phyloP scores from a whole-genome alignment of 2,797 vertebrate species.

The Sciurus vulgaris region DNA sequence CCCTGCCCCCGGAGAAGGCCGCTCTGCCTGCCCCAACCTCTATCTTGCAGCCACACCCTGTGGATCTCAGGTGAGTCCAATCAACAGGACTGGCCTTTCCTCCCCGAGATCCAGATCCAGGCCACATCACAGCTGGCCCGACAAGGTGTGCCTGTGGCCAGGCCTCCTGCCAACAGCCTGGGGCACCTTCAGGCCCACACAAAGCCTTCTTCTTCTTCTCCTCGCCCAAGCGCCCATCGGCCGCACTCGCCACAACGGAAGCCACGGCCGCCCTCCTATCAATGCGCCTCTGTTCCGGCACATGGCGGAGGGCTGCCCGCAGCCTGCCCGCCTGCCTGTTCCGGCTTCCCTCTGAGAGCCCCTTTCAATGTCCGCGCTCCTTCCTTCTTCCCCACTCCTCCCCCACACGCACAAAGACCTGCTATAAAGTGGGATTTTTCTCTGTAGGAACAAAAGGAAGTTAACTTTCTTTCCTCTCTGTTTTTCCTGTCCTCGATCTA shows the following conservation, averaged over 20 bases:
- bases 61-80: neutral
- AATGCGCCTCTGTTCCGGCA: conserved; percentile 84
- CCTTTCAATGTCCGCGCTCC: conserved; percentile 75
- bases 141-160: conserved; percentile 5
- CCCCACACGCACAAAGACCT: conserved; percentile 80
- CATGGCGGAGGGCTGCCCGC: conserved; percentile 71
- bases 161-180: neutral
- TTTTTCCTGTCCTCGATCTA: conserved; percentile 72
- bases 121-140: neutral
- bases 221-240: conserved; percentile 76
- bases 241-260: conserved; percentile 80
- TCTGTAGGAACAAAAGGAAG: conserved; percentile 79
- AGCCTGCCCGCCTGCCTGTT: conserved; percentile 66
- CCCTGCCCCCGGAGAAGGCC: neutral
- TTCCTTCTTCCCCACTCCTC: conserved; percentile 43
- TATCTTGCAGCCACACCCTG: neutral
- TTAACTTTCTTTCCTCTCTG: conserved; percentile 71
- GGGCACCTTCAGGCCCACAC: conserved; percentile 81
- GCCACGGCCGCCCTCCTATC: conserved; percentile 76
- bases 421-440: conserved; percentile 74
- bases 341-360: conserved; percentile 75
- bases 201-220: conserved; percentile 72
- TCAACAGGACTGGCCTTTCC: neutral
- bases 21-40: neutral
- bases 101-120: neutral